phyloP scores from a whole-genome alignment of 2,797 vertebrate genomes.

The Peromyscus aztecus region DNA sequence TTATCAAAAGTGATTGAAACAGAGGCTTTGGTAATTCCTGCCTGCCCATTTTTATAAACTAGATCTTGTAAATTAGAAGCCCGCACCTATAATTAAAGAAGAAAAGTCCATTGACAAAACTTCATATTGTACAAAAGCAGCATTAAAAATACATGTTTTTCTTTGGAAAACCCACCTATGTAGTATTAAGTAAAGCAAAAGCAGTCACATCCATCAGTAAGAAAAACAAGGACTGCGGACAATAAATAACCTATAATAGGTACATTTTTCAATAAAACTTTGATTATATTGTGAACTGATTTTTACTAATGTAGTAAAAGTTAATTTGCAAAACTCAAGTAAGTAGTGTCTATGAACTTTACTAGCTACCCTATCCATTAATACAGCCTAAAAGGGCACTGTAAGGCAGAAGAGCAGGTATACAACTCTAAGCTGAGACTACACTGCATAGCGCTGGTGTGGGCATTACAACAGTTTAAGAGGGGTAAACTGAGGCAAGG shows the following conservation, averaged over 20 bases:
- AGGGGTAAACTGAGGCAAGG: background rate
- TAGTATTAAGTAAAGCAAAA: background rate
- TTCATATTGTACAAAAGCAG: background rate
- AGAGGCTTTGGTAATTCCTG: slow-evolving; percentile 95
- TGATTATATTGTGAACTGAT: background rate
- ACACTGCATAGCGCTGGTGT: background rate
- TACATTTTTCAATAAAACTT: background rate
- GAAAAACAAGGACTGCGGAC: background rate
- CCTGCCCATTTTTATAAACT: slow-evolving; percentile 97
- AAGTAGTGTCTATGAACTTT: slow-evolving; percentile 17
- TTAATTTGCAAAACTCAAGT: background rate
- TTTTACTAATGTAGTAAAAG: background rate
- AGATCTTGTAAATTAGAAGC: slow-evolving; percentile 96
- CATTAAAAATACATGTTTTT: background rate
- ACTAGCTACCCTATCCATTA: background rate
- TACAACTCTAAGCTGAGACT: background rate
- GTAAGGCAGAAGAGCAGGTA: background rate
- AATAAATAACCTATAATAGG: background rate
- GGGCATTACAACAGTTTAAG: background rate
- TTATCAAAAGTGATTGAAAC: slow-evolving; percentile 98
- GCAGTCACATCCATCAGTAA: background rate
- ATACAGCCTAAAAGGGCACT: background rate
- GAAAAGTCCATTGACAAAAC: slow-evolving; percentile 35
- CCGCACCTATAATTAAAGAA: slow-evolving; percentile 91
- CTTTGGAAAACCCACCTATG: background rate